phyloP scores from a whole-genome alignment of 2,888 invertebrate species.

The Microplitis deprimator region DNA sequence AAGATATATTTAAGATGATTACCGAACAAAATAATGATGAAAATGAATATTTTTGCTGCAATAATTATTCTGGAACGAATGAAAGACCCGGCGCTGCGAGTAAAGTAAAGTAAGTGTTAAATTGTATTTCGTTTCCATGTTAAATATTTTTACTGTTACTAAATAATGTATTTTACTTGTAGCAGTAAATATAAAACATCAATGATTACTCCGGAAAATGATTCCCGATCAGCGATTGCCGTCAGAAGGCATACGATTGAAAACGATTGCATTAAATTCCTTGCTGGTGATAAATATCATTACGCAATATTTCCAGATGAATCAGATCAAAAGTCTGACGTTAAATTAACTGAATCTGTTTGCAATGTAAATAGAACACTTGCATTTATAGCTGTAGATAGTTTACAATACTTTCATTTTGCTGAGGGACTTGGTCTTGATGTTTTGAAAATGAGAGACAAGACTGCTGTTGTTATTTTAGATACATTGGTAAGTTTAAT shows the following conservation, averaged over 20 bases:
- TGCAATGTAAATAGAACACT: constrained; percentile 75
- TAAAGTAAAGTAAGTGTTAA: constrained; percentile 28
- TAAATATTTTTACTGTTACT: neutral
- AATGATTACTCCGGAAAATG: constrained; percentile 66
- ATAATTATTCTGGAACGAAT: constrained; percentile 33
- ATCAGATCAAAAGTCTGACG: constrained; percentile 58
- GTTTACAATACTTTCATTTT: constrained; percentile 80
- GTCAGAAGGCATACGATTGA: constrained; percentile 65
- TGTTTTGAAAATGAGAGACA: constrained; percentile 75
- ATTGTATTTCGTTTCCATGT: neutral
- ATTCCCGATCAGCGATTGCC: constrained; percentile 74
- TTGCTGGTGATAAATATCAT: constrained; percentile 65
- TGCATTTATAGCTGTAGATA: constrained; percentile 81
- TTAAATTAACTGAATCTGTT: constrained; percentile 55
- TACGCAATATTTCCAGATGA: constrained; percentile 60
- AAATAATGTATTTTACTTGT: constrained; percentile 5
- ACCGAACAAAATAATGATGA: constrained; percentile 44
- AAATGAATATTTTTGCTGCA: constrained; percentile 57
- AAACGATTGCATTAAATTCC: constrained; percentile 60
- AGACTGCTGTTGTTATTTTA: constrained; percentile 80
- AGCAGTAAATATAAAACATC: constrained; percentile 10
- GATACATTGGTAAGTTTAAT: constrained; percentile 77
- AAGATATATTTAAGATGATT: constrained; percentile 58
- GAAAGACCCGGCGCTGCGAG: neutral
- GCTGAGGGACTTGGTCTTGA: constrained; percentile 84